A percentile compares a stretch with the other conserved stretches of the same genome.
Evolutionary conservation across 2,888 invertebrate genomes (phyloP).

Genomic region (Hyalella azteca): DNA sequence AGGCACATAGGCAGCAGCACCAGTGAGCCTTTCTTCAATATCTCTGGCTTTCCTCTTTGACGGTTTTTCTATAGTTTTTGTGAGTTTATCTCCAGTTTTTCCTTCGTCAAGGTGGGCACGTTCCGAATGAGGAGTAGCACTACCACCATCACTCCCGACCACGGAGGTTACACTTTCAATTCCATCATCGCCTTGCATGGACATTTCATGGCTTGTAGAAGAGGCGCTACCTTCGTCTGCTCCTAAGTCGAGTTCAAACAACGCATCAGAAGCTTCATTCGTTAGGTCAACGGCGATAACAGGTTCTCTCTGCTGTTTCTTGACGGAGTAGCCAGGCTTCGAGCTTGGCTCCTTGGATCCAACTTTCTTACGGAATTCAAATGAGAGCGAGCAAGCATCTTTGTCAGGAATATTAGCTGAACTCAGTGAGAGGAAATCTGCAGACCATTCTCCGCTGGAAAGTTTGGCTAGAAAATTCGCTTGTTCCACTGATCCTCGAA

Average conservation of each 20-base stretch:
- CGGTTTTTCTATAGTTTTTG: background rate
- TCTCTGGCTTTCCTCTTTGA: constrained; percentile 2
- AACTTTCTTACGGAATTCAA: background rate
- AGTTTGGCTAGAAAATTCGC: background rate
- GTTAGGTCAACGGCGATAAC: too few species aligned
- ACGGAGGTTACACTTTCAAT: too few species aligned
- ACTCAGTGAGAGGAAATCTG: background rate
- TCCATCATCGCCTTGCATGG: too few species aligned
- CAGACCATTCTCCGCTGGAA: background rate
- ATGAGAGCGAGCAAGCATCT: background rate
- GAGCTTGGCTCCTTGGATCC: background rate
- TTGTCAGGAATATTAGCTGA: background rate
- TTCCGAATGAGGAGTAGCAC: too few species aligned
- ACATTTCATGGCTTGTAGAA: too few species aligned
- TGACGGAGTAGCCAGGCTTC: too few species aligned
- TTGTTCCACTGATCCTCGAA: constrained; percentile 1
- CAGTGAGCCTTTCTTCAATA: background rate
- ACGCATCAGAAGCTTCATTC: too few species aligned
- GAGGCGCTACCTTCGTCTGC: too few species aligned
- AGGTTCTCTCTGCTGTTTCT: too few species aligned
- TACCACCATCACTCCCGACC: too few species aligned
- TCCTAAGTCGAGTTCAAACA: background rate
- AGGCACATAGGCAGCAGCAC: background rate
- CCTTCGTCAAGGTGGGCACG: too few species aligned
- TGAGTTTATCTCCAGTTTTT: background rate